A percentile compares a stretch with the other conserved stretches of the same genome.
These are phyloP conservation scores for Pilophorus perplexus DNA, from an alignment of 2,888 invertebrate species.

Conservation along the genomic window DNA sequence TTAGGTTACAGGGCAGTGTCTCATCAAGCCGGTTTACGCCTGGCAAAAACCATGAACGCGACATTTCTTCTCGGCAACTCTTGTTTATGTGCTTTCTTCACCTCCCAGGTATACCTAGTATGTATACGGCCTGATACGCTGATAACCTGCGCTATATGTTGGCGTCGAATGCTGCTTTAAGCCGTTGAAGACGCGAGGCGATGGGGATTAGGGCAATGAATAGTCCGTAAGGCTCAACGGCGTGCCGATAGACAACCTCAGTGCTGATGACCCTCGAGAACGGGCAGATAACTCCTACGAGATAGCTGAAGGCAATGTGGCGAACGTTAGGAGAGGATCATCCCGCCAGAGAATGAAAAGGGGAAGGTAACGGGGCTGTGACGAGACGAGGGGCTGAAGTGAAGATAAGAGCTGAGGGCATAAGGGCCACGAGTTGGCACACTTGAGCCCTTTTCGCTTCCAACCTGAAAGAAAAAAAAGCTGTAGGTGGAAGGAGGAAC, in stretches of 20 bases:
- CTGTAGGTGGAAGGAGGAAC: neutral
- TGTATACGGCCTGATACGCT: too few species aligned
- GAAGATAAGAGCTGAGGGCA: slow-evolving; percentile 27
- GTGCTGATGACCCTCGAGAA: slow-evolving; percentile 26
- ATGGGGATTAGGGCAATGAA: too few species aligned
- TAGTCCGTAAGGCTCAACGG: too few species aligned
- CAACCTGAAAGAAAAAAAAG: slow-evolving; percentile 6
- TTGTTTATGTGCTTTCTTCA: too few species aligned
- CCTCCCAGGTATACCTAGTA: too few species aligned
- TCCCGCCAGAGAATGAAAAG: slow-evolving; percentile 20
- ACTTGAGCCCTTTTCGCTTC: slow-evolving; percentile 9
- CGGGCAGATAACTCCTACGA: slow-evolving; percentile 14
- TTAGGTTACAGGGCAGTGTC: too few species aligned
- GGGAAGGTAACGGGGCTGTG: neutral
- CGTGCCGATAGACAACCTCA: neutral
- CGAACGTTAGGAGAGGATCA: slow-evolving; percentile 11
- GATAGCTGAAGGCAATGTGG: slow-evolving; percentile 25
- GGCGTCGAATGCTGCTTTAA: too few species aligned
- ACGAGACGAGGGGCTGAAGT: neutral
- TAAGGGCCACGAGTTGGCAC: slow-evolving; percentile 34
- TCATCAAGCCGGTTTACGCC: too few species aligned
- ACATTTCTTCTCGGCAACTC: too few species aligned
- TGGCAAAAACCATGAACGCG: too few species aligned
- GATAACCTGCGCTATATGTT: too few species aligned
- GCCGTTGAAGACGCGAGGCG: too few species aligned